Evolutionary conservation across 2,888 invertebrate species (phyloP), one percentile per base, ranked within the genome.

Genomic region (Cinara cedri): DNA sequence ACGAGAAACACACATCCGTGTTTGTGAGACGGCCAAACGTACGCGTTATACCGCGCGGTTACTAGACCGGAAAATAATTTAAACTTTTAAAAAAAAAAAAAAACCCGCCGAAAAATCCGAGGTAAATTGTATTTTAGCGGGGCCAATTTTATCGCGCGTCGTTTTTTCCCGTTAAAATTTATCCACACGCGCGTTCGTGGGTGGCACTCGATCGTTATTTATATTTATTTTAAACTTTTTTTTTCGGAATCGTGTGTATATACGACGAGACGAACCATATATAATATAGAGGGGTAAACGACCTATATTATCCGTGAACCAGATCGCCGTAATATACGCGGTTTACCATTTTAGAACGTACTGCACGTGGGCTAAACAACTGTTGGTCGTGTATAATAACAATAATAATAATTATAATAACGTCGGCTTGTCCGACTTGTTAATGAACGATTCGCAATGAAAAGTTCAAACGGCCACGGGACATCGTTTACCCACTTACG

Each of bases 311-410:
- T 74, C 21, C 42, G 42, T 42, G 63, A 51, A 74, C 74, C 51
- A 74, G 63, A 74, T 74, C 74, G 74, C 74, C 74, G n/a, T n/a
- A n/a, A n/a, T n/a, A n/a, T 72, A 72, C 46, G 9, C 26, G 14
- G 63, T 63, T 74, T 74, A 63, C n/a, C 34, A 51, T 63, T 74
- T 63, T 74, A 62, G 34, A 63, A 74, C 9, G 51, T 16, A 44
- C 24, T 19, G 44, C 46, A 26, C 63, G 74, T 74, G 63, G 63
- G 63, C 21, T 63, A 63, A n/a, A 74, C 34, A 74, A 74, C 63
- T 6, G 74, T 74, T 74, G 9, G 1, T 51, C 26, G 24, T 65
- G 19, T 16, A 42, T 42, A 42, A n/a, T n/a, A n/a, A n/a, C n/a
- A n/a, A n/a, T n/a, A n/a, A n/a, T n/a, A n/a, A n/a, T n/a, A n/a